Conservation (phyloP, 2,888 invertebrate species). For the Drosophila colorata region DNA sequence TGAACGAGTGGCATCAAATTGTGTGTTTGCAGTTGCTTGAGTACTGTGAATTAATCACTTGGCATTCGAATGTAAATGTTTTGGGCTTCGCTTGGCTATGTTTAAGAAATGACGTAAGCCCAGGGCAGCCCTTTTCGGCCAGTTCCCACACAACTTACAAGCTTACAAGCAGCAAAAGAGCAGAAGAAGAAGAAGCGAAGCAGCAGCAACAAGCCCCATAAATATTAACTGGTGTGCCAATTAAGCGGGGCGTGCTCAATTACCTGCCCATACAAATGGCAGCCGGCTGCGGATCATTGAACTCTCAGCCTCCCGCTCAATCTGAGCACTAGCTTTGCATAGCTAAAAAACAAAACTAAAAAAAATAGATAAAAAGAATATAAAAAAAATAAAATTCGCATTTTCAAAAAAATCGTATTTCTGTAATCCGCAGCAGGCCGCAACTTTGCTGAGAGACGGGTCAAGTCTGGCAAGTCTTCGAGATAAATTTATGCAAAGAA, state of each 20-base stretch:
- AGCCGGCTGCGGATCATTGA: constrained; percentile 62
- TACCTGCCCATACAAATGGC: constrained; percentile 53
- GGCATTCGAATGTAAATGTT: constrained; percentile 10
- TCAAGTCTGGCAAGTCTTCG: constrained; percentile 12
- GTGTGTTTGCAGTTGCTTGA: constrained; percentile 22
- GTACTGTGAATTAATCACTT: constrained; percentile 51
- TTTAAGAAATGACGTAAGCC: constrained; percentile 65
- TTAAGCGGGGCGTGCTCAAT: constrained; percentile 50
- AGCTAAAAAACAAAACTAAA: constrained; percentile 33
- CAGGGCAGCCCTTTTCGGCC: constrained; percentile 50
- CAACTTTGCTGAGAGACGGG: background rate
- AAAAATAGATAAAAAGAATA: constrained; percentile 2
- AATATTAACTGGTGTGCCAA: constrained; percentile 47
- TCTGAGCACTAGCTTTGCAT: constrained; percentile 64
- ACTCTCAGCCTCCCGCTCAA: constrained; percentile 53
- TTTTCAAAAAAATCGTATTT: constrained; percentile 47
- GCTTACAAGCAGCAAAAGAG: background rate
- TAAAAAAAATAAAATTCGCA: constrained; percentile 53
- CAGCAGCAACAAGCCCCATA: background rate
- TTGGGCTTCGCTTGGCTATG: constrained; percentile 22
- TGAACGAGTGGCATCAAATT: constrained; percentile 37
- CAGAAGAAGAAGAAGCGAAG: background rate
- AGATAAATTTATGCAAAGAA: constrained; percentile 57
- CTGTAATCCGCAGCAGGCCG: constrained; percentile 60
- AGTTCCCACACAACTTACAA: constrained; percentile 36